phyloP scores from a whole-genome alignment of 2,797 vertebrate species.

The Coranthus polyacanthus region DNA sequence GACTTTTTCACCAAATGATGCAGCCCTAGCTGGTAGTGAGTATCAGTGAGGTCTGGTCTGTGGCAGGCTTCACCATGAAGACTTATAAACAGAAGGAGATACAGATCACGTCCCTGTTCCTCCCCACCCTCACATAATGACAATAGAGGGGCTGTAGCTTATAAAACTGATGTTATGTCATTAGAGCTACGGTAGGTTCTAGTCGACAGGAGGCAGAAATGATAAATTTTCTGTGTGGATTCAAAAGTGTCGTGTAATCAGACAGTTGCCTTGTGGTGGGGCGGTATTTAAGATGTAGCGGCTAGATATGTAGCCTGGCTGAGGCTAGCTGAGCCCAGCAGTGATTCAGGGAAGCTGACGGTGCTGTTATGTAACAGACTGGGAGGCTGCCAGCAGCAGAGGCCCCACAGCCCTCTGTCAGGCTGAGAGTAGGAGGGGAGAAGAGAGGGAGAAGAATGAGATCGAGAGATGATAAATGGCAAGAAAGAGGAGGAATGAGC shows the following conservation, averaged over 20 bases:
- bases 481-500: constrained; percentile 19
- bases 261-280: background rate
- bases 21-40: no score
- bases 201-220: constrained; percentile 3
- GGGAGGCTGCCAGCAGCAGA: constrained; percentile 71
- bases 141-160: constrained; percentile 4
- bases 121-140: constrained; percentile 33
- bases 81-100: constrained; percentile 52
- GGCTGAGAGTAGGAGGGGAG: constrained; percentile 61
- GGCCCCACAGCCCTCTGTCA: constrained; percentile 66
- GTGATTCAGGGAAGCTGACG: constrained; percentile 68
- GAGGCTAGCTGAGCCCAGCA: constrained; percentile 45
- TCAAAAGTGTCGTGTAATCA: constrained; percentile 13
- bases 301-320: constrained; percentile 24
- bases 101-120: constrained; percentile 21
- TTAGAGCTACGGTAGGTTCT: background rate
- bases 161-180: background rate
- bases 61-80: constrained; percentile 13
- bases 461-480: constrained; percentile 47
- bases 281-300: constrained; percentile 26
- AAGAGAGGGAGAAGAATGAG: constrained; percentile 38
- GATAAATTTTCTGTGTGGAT: constrained; percentile 10
- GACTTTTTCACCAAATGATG: no score
- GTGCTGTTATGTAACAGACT: constrained; percentile 73
- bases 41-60: background rate